A percentile compares a stretch with the other conserved stretches of the same genome.
These are phyloP conservation scores for Chanos chanos DNA, from an alignment of 2,797 vertebrate species.

Conservation along the genomic window DNA sequence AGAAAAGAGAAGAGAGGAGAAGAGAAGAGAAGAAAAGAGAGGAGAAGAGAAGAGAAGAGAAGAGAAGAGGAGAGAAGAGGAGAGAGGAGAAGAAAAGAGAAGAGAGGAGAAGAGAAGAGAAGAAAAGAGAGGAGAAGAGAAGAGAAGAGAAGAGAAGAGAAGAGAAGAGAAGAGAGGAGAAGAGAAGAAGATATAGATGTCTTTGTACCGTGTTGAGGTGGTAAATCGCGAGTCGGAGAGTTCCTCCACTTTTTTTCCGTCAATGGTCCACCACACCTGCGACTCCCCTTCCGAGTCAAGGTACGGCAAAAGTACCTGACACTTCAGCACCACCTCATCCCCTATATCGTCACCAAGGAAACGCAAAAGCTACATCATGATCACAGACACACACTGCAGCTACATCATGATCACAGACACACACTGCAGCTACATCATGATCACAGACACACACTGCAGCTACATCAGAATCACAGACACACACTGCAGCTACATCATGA, in stretches of 20 bases:
- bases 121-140: not conserved
- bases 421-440: no score
- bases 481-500: no score
- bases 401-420: no score
- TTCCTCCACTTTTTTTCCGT: constrained; percentile 53
- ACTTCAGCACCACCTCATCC: constrained; percentile 46
- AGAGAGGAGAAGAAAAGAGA: not conserved
- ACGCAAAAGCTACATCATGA: not conserved
- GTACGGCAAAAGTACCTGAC: constrained; percentile 53
- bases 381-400: no score
- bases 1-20: not conserved
- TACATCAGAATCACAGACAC: no score
- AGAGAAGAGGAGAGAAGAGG: not conserved
- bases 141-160: not conserved
- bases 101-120: not conserved
- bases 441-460: no score
- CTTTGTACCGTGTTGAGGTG: not conserved
- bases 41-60: no score
- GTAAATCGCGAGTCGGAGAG: constrained; percentile 48
- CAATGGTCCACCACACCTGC: constrained; percentile 66
- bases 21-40: not conserved
- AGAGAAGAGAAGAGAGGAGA: not conserved
- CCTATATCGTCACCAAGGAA: constrained; percentile 37
- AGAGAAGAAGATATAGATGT: not conserved
- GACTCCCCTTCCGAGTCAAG: constrained; percentile 15